phyloP scores from a whole-genome alignment of 2,888 invertebrate genomes.

The Euphydryas editha region DNA sequence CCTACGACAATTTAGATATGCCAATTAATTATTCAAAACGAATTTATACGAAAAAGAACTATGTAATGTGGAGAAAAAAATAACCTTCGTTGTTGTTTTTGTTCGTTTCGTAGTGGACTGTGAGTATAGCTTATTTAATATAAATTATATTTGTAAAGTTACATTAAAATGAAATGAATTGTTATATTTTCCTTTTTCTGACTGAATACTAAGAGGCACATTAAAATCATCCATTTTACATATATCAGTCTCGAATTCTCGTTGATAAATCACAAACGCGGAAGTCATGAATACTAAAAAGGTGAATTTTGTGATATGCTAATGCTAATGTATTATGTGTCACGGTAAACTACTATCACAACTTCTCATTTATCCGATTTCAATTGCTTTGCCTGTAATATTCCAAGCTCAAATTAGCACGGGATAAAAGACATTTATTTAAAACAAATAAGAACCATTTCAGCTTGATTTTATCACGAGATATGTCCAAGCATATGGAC shows the following conservation, averaged over 20 bases:
- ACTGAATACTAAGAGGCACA: neutral
- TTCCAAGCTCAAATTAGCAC: conserved; percentile 26
- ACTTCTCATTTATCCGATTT: conserved; percentile 33
- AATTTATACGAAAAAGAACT: neutral
- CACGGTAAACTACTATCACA: conserved; percentile 31
- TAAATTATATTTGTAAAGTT: neutral
- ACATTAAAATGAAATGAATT: no score
- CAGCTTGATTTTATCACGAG: conserved; percentile 16
- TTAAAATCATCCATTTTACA: neutral
- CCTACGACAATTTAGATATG: neutral
- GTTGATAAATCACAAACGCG: conserved; percentile 11
- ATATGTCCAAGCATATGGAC: conserved; percentile 50
- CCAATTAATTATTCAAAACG: conserved; percentile 1
- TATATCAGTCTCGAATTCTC: neutral
- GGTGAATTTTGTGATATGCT: conserved; percentile 29
- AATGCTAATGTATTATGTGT: conserved; percentile 28
- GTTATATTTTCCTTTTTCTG: neutral
- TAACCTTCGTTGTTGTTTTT: neutral
- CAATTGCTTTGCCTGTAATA: conserved; percentile 39
- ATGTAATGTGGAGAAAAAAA: neutral
- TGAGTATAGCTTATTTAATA: neutral
- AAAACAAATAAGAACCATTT: conserved; percentile 29
- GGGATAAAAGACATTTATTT: conserved; percentile 1
- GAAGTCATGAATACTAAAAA: conserved; percentile 27
- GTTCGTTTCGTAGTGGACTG: no score